These are phyloP conservation scores for Drosophila neonasuta DNA, from an alignment of 2,888 invertebrate genomes.

Conservation along the genomic window DNA sequence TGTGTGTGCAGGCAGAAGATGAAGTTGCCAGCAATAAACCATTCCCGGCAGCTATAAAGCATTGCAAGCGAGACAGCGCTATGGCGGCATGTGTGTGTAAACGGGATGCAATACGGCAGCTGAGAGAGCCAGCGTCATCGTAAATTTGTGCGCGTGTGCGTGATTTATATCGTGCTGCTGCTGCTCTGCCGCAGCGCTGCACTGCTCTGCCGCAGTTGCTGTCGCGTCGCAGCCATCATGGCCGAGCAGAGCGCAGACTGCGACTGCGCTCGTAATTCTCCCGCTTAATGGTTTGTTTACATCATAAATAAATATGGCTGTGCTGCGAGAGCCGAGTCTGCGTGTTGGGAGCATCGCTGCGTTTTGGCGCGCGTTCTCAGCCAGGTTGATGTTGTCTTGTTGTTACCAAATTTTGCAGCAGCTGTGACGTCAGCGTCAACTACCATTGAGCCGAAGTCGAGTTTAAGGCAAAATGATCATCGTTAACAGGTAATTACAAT, in stretches of 20 bases:
- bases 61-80: conserved; percentile 73
- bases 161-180: conserved; percentile 61
- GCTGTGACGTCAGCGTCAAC: conserved; percentile 43
- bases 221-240: conserved; percentile 64
- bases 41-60: conserved; percentile 82
- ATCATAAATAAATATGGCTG: conserved; percentile 81
- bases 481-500: conserved; percentile 40
- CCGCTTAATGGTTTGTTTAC: conserved; percentile 81
- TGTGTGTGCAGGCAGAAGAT: conserved; percentile 59
- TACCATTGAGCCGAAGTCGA: conserved; percentile 2
- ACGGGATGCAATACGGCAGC: conserved; percentile 29
- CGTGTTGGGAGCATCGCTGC: conserved; percentile 28
- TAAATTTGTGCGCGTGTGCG: conserved; percentile 62
- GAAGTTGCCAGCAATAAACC: conserved; percentile 81
- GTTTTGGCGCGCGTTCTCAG: conserved; percentile 57
- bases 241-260: conserved; percentile 60
- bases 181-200: conserved; percentile 42
- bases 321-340: conserved; percentile 54
- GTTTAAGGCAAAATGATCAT: conserved; percentile 39
- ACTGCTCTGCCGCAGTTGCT: conserved; percentile 7
- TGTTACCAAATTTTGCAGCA: conserved; percentile 11
- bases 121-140: conserved; percentile 54
- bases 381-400: conserved; percentile 5
- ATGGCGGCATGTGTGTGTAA: conserved; percentile 1
- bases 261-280: conserved; percentile 78